A percentile compares a stretch with the other conserved stretches of the same genome.
Evolutionary conservation across 2,113 vertebrate genomes (phyloP).

Genomic region (Argyrosomus japonicus): DNA sequence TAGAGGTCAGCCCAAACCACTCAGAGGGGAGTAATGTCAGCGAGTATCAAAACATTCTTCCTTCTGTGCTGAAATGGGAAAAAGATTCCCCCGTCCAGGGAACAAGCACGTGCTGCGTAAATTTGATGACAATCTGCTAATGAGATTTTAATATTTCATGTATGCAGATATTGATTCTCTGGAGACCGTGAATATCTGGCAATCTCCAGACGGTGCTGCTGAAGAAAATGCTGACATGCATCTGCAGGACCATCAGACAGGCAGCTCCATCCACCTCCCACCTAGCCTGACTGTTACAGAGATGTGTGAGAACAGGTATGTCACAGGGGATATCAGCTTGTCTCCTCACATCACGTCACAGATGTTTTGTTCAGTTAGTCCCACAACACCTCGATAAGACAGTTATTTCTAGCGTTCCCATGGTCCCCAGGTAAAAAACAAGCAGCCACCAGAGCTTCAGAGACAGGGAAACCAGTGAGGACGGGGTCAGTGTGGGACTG

Average conservation of each 20-base stretch:
- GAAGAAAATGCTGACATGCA: not conserved
- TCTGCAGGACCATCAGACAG: not conserved
- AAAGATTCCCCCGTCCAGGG: not conserved
- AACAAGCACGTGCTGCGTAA: not conserved
- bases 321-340: not conserved
- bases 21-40: not conserved
- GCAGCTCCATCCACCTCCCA: not conserved
- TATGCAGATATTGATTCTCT: not conserved
- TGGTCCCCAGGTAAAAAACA: not conserved
- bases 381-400: not conserved
- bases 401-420: not conserved
- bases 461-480: not conserved
- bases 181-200: not conserved
- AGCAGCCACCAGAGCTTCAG: not conserved
- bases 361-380: not conserved
- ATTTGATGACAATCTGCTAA: not conserved
- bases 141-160: not conserved
- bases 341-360: not conserved
- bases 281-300: not conserved
- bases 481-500: not conserved
- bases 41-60: not conserved
- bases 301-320: not conserved
- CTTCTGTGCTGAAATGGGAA: not conserved
- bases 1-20: not conserved
- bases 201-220: not conserved